Evolutionary conservation across 1,140 invertebrate species (phyloP), one percentile per base, ranked within the genome.

Genomic region (Atta cephalotes): DNA sequence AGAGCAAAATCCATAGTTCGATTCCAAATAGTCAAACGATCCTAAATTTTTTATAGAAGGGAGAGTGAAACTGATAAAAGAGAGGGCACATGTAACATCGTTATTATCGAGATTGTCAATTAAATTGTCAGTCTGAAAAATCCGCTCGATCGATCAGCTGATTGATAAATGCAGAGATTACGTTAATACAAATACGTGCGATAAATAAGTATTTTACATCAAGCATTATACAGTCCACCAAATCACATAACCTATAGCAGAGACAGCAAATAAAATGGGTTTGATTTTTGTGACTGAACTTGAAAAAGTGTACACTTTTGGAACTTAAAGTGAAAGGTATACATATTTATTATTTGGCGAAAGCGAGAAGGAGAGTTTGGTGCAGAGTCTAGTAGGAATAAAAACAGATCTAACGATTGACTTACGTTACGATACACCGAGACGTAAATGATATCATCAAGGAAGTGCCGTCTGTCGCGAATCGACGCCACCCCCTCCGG

Each of bases 171-270:
- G 21, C 39, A 10, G 0, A 45, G n/a, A 53, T 53, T 16, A 21
- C 9, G n/a, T 39, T 39, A 16, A 28, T 56, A 25, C 28, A 18
- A 18, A 21, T n/a, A 21, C 12, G 62, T 66, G 25, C 12, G 5
- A 56, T 45, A 45, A 10, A 45, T 45, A 45, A 45, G 0, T 45
- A 12, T 45, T 45, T 45, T 45, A 45, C 39, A 45, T 10, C 9
- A 7, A 45, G 7, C 39, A 10, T 45, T 45, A 4, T 4, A 45
- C n/a, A 7, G 0, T 14, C 14, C 1, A 39, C 0, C 9, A 9
- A 16, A 35, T 0, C 39, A 51, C 58, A 72, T 90, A 90, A 90
- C 88, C 88, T 89, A 77, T 89, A 86, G 5, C 5, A 7, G n/a
- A 14, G n/a, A 65, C 1, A 39, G n/a, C 10, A 10, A 82, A 56